phyloP scores from a whole-genome alignment of 2,888 invertebrate genomes.

The Chydorus sphaericus region DNA sequence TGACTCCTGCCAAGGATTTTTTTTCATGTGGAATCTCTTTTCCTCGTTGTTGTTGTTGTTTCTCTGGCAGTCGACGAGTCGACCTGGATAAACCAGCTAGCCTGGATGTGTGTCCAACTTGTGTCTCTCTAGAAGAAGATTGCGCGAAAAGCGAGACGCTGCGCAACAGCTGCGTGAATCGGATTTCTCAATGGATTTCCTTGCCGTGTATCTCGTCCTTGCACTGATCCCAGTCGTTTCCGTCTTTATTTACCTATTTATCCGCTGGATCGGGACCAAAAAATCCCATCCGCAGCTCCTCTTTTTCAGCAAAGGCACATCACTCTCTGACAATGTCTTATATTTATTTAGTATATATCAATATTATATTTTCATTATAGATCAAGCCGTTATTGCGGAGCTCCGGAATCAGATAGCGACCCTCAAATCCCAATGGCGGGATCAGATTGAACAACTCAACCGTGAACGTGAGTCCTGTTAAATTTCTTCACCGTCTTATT shows the following conservation, averaged over 20 bases:
- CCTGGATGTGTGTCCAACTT: too few species aligned
- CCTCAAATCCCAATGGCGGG: constrained; percentile 5
- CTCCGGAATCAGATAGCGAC: background rate
- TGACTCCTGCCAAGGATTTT: background rate
- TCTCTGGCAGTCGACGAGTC: background rate
- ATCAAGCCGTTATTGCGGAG: background rate
- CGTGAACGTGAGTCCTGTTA: constrained; percentile 7
- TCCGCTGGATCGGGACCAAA: background rate
- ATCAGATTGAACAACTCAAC: constrained; percentile 3
- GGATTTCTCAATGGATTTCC: background rate
- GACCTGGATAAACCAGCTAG: too few species aligned
- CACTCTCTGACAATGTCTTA: too few species aligned
- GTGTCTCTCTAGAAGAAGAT: too few species aligned
- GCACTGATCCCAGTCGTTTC: background rate
- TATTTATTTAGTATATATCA: background rate
- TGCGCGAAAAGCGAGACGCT: too few species aligned
- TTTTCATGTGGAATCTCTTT: background rate
- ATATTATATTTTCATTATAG: background rate
- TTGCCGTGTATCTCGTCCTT: background rate
- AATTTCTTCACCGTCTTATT: background rate
- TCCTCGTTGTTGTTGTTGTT: background rate
- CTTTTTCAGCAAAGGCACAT: too few species aligned
- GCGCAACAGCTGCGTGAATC: too few species aligned
- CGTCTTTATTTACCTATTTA: background rate
- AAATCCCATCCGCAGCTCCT: background rate